Evolutionary conservation across 2,113 vertebrate genomes (phyloP).

Genomic region (Gallinago undulata): DNA sequence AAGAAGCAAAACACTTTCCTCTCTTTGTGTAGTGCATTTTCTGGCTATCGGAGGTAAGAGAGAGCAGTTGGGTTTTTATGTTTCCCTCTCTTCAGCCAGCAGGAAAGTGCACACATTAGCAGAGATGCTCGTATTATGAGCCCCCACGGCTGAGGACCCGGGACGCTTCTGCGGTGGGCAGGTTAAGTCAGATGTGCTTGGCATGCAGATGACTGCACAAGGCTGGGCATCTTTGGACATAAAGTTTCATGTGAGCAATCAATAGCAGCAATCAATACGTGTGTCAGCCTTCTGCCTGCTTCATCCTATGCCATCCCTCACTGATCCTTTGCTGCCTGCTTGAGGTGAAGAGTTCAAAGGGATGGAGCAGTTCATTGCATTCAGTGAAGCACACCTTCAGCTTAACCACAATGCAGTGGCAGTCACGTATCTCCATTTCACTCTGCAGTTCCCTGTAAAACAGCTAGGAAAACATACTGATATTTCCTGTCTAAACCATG

Average conservation of each 20-base stretch:
- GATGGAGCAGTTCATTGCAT: fast-evolving
- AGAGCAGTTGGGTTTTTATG: background rate
- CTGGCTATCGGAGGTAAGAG: background rate
- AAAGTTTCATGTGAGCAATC: background rate
- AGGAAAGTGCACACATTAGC: background rate
- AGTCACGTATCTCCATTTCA: fast-evolving
- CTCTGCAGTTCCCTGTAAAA: background rate
- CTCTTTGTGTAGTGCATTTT: background rate
- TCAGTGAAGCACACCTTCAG: background rate
- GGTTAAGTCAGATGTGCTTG: background rate
- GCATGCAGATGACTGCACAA: background rate
- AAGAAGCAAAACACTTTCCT: background rate
- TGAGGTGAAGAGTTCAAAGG: background rate
- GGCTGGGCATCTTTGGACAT: background rate
- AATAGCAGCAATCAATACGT: background rate
- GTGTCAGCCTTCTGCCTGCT: background rate
- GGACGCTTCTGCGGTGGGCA: fast-evolving
- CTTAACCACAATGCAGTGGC: background rate
- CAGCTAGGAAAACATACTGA: background rate
- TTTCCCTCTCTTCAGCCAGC: background rate
- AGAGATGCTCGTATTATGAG: background rate
- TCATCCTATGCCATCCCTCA: fast-evolving
- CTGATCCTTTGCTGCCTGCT: background rate
- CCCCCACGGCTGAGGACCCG: background rate
- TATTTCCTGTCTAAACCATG: background rate